These are phyloP conservation scores for Agriopis marginaria DNA, from an alignment of 2,888 invertebrate genomes.

Conservation along the genomic window DNA sequence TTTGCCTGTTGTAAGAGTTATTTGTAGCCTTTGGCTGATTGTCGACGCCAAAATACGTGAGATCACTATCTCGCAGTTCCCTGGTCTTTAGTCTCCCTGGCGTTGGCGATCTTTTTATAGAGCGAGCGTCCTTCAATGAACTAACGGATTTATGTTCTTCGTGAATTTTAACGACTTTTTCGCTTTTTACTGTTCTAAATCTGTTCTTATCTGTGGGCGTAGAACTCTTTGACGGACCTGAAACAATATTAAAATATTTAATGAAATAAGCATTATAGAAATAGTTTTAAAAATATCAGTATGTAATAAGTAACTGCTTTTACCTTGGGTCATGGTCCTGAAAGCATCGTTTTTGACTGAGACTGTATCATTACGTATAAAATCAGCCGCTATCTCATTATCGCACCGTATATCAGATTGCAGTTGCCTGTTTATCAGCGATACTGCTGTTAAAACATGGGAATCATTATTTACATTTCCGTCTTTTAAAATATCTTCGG, in stretches of 20 bases:
- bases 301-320: conserved; percentile 10
- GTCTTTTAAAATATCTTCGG: conserved; percentile 52
- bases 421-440: conserved; percentile 75
- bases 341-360: conserved; percentile 52
- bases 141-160: conserved; percentile 39
- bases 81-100: conserved; percentile 70
- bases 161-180: conserved; percentile 42
- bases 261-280: neutral
- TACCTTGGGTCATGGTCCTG: conserved; percentile 72
- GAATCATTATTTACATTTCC: conserved; percentile 48
- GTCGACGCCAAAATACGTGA: conserved; percentile 86
- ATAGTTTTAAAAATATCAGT: conserved; percentile 4
- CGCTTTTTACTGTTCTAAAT: conserved; percentile 36
- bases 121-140: conserved; percentile 53
- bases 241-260: conserved; percentile 27
- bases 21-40: conserved; percentile 46
- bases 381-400: conserved; percentile 55
- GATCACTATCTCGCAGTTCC: conserved; percentile 86
- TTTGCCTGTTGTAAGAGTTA: conserved; percentile 42
- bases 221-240: conserved; percentile 47
- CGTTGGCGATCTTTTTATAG: conserved; percentile 61
- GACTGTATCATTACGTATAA: conserved; percentile 53
- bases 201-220: conserved; percentile 35
- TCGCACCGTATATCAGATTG: conserved; percentile 61
- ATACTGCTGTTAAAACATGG: conserved; percentile 65